Evolutionary conservation across 2,797 vertebrate species (phyloP), one percentile per base, ranked within the genome.

Genomic region (Gadopsis bispinosus): DNA sequence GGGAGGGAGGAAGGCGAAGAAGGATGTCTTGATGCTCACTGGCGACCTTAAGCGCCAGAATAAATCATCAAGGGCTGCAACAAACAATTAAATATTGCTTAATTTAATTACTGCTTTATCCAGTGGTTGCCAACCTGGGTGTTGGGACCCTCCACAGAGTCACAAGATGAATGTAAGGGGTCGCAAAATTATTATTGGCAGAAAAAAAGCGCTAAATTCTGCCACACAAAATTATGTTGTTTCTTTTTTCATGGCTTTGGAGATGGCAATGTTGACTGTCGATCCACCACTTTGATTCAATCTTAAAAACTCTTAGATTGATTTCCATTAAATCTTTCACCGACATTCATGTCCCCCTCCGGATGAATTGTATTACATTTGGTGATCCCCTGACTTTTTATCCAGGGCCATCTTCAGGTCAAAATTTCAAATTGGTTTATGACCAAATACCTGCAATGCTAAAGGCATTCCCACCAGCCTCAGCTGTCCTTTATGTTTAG

Each of bases 41-140:
- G 62, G 1, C 33, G 62, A 69, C n/a, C 60, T 43, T 6, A 26
- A 80, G 29, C 72, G 51, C n/a, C 39, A 61, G 67, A 75, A 75
- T 73, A 77, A 77, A 80, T 56, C 76, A 74, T 59, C 80, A 59
- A 54, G 3, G 12, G 26, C 2, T 54, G 51, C 31, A 48, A 39
- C 7, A 47, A 62, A 39, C 2, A 0, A 48, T 19, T 35, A 65
- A 64, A 37, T 35, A 50, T 33, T 1, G 3, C 4, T 69, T 33
- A 0, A 50, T 59, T 53, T 19, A 33, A 43, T 35, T 35, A 58
- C 13, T 3, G 4, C 37, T 1, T 35, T 12, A 48, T 54, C 4
- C 39, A 12, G 16, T 8, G 20, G 51, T 39, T 43, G 19, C 7
- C 33, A 39, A 41, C 13, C n/a, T 33, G n/a, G 20, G 50, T 35